Percentiles rank a stretch among this genome's conserved stretches.
Evolutionary conservation across 2,113 vertebrate species (phyloP).

Genomic region (Grammatotria lemairii): DNA sequence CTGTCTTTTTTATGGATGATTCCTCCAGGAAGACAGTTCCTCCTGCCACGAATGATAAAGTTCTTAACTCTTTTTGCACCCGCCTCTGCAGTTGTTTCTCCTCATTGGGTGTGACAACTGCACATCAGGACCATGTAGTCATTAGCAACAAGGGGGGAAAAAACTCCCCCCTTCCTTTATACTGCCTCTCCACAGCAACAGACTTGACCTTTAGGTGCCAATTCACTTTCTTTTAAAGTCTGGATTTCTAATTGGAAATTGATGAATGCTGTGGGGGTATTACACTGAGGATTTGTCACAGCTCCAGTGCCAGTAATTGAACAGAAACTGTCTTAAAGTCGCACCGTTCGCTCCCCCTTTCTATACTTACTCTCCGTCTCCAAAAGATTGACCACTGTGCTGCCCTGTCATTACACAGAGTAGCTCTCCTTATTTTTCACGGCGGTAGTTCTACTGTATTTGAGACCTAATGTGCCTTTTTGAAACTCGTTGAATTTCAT

Average conservation of each 20-base stretch:
- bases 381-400: not conserved
- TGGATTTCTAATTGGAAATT: slow-evolving; percentile 35
- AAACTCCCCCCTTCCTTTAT: not conserved
- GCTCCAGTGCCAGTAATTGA: not conserved
- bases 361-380: not conserved
- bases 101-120: slow-evolving; percentile 1
- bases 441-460: not conserved
- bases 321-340: not conserved
- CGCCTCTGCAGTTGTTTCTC: not conserved
- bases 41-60: slow-evolving; percentile 25
- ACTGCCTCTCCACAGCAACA: not conserved
- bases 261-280: slow-evolving; percentile 23
- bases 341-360: not conserved
- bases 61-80: not conserved
- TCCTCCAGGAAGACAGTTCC: slow-evolving; percentile 12
- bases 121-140: not conserved
- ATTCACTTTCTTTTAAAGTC: not conserved
- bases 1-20: slow-evolving; percentile 1
- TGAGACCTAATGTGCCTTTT: not conserved
- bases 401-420: not conserved
- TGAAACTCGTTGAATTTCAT: not conserved
- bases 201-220: slow-evolving; percentile 4
- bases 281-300: slow-evolving; percentile 19
- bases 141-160: not conserved
- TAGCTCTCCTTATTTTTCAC: not conserved